Evolutionary conservation across 1,140 invertebrate species (phyloP), one percentile per base, ranked within the genome.

Genomic region (Bombus breviceps): DNA sequence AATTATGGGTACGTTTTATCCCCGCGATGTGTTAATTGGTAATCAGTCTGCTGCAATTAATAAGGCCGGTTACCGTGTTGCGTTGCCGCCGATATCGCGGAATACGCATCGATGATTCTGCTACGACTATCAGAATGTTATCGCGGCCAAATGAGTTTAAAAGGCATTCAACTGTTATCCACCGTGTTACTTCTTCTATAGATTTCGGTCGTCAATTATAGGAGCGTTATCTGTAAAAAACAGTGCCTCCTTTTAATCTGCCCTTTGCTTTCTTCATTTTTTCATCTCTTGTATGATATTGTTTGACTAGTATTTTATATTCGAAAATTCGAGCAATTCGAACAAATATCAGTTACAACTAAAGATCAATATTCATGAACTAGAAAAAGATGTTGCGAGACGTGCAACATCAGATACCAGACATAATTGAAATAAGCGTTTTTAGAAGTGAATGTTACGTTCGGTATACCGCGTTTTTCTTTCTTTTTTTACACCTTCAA

Each of bases 21-120:
- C 71, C 6, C 32, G 1, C 47, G 32, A 53, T n/a, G 66, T 69
- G 88, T 88, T 88, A 89, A 91, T 91, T 90, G 86, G 81, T 88
- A 88, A 91, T 91, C 90, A 90, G 73, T 89, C 73, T 69, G 32
- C 81, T 59, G 83, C 81, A 79, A 91, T 88, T 91, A 90, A 89
- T 89, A 88, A 89, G 78, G 68, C 80, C 22, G 64, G 86, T 83
- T 79, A 34, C 53, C 64, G 39, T 13, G 76, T 68, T 78, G 76
- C 43, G 53, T 69, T 62, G 13, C 2, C 62, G 72, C 59, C 43
- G 53, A 71, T 85, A 90, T 91, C 75, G 68, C 64, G n/a, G 39
- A 74, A 32, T 47, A 34, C 64, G 76, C 68, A 25, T 47, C 64
- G 80, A 43, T 87, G 84, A 90, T 89, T 71, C 84, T 47, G 87